These are phyloP conservation scores for Phodopus roborovskii DNA, from an alignment of 2,113 vertebrate species.

Conservation along the genomic window DNA sequence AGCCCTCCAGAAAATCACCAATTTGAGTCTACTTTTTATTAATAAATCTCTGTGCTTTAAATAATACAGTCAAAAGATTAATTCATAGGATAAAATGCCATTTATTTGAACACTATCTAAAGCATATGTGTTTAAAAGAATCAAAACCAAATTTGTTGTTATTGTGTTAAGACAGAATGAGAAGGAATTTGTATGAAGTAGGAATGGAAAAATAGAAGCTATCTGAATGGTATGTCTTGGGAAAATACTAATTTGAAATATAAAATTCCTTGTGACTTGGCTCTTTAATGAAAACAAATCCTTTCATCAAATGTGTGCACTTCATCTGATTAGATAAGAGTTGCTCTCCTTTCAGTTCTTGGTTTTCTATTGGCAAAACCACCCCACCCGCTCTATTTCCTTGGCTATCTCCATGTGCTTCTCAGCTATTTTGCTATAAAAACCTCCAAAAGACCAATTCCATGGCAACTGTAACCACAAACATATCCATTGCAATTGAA, in stretches of 20 bases:
- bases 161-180: not conserved
- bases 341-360: not conserved
- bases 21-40: constrained; percentile 11
- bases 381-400: not conserved
- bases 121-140: constrained; percentile 38
- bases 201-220: not conserved
- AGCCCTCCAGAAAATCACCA: constrained; percentile 58
- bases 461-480: not conserved
- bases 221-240: not conserved
- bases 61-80: constrained; percentile 35
- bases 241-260: constrained; percentile 44
- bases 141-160: not conserved
- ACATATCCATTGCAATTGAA: not conserved
- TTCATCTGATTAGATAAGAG: not conserved
- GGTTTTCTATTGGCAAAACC: not conserved
- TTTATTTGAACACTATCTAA: constrained; percentile 2
- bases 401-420: not conserved
- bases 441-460: not conserved
- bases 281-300: not conserved
- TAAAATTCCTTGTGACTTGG: not conserved
- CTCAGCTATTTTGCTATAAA: not conserved
- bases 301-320: not conserved
- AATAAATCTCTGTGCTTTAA: constrained; percentile 55
- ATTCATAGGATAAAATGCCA: constrained; percentile 27
- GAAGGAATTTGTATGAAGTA: not conserved